Conservation (phyloP, 92 coral and sea anemone genomes). For the Plumapathes pennacea region DNA sequence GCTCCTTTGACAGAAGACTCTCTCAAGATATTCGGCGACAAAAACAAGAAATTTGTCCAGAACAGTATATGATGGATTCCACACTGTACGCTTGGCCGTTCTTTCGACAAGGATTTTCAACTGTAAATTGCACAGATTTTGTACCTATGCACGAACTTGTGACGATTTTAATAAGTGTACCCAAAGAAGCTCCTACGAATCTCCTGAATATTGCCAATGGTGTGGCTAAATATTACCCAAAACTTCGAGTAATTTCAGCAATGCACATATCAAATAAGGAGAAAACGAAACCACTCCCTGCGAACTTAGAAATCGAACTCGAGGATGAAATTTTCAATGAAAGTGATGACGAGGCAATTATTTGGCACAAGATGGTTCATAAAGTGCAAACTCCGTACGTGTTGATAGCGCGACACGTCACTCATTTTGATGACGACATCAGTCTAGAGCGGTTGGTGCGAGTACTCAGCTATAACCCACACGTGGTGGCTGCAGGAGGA, state of each 20-base stretch:
- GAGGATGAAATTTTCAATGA: slow-evolving; percentile 20
- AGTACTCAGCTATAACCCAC: slow-evolving; percentile 44
- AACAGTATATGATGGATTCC: slow-evolving; percentile 64
- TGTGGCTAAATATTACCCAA: slow-evolving; percentile 52
- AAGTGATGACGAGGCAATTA: slow-evolving; percentile 57
- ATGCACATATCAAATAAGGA: no score
- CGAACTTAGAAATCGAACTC: no score
- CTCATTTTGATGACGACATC: slow-evolving; percentile 56
- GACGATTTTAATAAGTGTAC: slow-evolving; percentile 56
- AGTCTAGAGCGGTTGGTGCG: slow-evolving; percentile 66
- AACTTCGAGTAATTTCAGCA: slow-evolving; percentile 38
- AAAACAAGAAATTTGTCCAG: slow-evolving; percentile 84
- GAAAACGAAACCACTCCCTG: no score
- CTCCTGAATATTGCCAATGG: slow-evolving; percentile 28
- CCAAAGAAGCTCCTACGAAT: slow-evolving; percentile 21
- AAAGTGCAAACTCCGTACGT: slow-evolving; percentile 64
- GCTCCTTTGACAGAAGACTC: background rate
- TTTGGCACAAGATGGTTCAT: slow-evolving; percentile 53
- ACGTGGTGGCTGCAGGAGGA: slow-evolving; percentile 72
- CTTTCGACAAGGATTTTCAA: slow-evolving; percentile 87
- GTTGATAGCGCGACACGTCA: slow-evolving; percentile 68
- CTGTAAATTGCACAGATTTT: slow-evolving; percentile 65
- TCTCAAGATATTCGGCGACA: background rate
- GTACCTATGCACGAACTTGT: slow-evolving; percentile 65
- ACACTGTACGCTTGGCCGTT: slow-evolving; percentile 85